A percentile compares a stretch with the other conserved stretches of the same genome.
These are phyloP conservation scores for Zoanthus solanderi DNA, from an alignment of 92 coral and sea anemone genomes.

Conservation along the genomic window DNA sequence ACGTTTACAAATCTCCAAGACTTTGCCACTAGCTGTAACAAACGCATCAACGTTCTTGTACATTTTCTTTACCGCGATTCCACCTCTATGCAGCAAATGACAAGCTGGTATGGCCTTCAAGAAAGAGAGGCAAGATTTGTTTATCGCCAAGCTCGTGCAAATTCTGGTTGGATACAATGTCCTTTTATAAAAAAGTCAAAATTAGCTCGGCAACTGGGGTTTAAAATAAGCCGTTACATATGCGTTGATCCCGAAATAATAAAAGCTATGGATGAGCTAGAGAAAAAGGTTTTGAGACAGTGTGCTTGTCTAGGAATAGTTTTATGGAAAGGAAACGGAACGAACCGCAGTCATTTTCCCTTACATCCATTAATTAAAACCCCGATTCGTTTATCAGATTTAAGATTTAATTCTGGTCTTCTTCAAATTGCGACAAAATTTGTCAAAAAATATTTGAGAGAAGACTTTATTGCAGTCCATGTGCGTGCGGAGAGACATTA, in stretches of 20 bases:
- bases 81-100: conserved; percentile 62
- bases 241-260: conserved; percentile 97
- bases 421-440: conserved; percentile 78
- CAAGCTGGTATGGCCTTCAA: conserved; percentile 82
- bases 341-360: conserved; percentile 80
- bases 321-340: conserved; percentile 92
- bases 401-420: conserved; percentile 80
- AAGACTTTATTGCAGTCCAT: conserved; percentile 83
- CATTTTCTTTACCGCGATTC: conserved; percentile 87
- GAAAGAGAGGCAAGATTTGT: conserved; percentile 70
- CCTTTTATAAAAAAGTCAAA: conserved; percentile 86
- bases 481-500: conserved; percentile 94
- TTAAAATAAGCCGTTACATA: conserved; percentile 90
- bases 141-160: conserved; percentile 68
- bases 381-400: conserved; percentile 77
- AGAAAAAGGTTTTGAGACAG: conserved; percentile 80
- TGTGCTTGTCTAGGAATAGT: conserved; percentile 92
- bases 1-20: conserved; percentile 75
- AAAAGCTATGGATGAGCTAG: conserved; percentile 77
- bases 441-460: conserved; percentile 64
- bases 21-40: conserved; percentile 80
- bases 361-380: conserved; percentile 67
- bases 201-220: conserved; percentile 84
- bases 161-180: conserved; percentile 91
- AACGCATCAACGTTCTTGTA: conserved; percentile 82